Base-by-base conservation (phyloP, 2,888 invertebrate species). In the Drosophila acutilabella region DNA sequence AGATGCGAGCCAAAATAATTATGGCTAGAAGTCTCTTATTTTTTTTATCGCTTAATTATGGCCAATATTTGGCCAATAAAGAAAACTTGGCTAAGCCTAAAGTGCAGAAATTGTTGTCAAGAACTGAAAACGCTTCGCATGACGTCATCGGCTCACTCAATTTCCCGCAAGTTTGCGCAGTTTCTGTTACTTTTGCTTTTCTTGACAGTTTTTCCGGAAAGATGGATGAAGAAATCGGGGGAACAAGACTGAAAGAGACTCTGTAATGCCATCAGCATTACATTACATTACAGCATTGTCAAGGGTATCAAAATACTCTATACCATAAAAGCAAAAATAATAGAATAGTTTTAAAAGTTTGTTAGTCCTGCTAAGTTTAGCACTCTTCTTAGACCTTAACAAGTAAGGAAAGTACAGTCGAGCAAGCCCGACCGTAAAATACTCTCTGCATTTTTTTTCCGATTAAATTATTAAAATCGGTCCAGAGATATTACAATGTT, bases 1-100 rank as follows among this genome's bases (percentile, higher is more conserved):
- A 14, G 13, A 44, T 45, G 20, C 44, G 45, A 40, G 36, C 47
- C 47, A 54, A 57, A 79, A 79, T 79, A 79, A 82, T 81, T 84
- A 78, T 73, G 52, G 53, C 60, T 53, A 48, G n/a, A 33, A 42
- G 41, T 56, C 7, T 10, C 51, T 38, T 64, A 40, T 40, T 16
- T 61, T 42, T 42, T 80, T 74, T 79, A 83, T 79, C 48, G 82
- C 71, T 66, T 85, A 82, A 83, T 82, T 85, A 75, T 82, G 82
- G 70, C 67, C 83, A 83, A 83, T 83, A 83, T 85, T 83, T 73
- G 78, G 68, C 79, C 79, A 73, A 85, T 81, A 78, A 78, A 84
- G 30, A 72, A 69, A 74, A 74, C 58, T 71, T 80, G 75, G 71
- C 42, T 78, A 69, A 78, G 81, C 67, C 45, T 42, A 73, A 26